phyloP scores from a whole-genome alignment of 37 sponge, comb jelly and placozoan genomes.

The Crambe crambe region DNA sequence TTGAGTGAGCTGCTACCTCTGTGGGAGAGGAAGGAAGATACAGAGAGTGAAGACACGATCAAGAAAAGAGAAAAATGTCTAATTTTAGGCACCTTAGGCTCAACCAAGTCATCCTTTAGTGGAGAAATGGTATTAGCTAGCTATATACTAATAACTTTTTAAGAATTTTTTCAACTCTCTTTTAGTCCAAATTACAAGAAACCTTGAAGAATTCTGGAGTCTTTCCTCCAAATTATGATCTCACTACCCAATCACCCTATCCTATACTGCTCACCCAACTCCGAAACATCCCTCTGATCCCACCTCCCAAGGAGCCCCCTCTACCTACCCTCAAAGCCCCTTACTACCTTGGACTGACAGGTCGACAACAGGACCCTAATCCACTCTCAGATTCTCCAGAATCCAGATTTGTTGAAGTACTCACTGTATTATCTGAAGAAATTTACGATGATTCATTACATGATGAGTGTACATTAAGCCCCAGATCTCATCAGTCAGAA shows the following conservation, averaged over 20 bases:
- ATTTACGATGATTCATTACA: neutral
- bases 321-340: slow-evolving; percentile 61
- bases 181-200: slow-evolving; percentile 11
- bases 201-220: neutral
- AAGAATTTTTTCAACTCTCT: neutral
- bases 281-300: slow-evolving; percentile 61
- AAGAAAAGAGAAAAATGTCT: too few species aligned
- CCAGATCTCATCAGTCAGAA: neutral
- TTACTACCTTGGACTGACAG: slow-evolving; percentile 66
- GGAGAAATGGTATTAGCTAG: neutral
- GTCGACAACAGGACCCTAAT: slow-evolving; percentile 7
- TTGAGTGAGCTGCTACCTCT: slow-evolving; percentile 39
- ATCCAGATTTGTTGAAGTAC: slow-evolving; percentile 39
- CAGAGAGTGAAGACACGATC: neutral
- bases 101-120: neutral
- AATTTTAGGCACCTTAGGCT: neutral
- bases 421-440: neutral
- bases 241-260: slow-evolving; percentile 17
- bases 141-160: too few species aligned
- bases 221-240: neutral
- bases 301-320: slow-evolving; percentile 74
- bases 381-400: slow-evolving; percentile 26
- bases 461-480: neutral
- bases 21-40: slow-evolving; percentile 32
- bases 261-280: slow-evolving; percentile 67